Base-by-base conservation (phyloP, 2,113 vertebrate species). In the Callorhinus ursinus region DNA sequence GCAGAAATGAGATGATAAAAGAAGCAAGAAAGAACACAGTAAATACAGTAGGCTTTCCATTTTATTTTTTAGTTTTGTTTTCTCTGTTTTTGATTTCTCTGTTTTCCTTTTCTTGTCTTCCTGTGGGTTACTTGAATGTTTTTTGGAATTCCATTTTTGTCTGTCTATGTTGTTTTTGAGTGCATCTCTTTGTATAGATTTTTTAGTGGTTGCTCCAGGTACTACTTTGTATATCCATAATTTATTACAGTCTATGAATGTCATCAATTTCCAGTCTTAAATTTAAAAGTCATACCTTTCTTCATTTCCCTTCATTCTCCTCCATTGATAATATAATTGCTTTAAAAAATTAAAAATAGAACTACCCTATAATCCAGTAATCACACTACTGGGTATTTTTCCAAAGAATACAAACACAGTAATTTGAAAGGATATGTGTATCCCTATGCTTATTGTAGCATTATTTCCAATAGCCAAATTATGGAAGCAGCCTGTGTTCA, bases 11-110 rank as follows among this genome's bases (percentile, higher is more conserved):
- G 81, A 51, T 95, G 31, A 26, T 79, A 69, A 77, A 65, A 69
- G 16, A 94, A 83, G 36, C 18, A 82, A 53, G 42, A 51, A 84
- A 61, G 22, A 83, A 55, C 49, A 65, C 12, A 46, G 12, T 67
- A 93, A 88, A 84, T 95, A n/a, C 19, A 87, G 6, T 65, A 76
- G 57, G 5, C 63, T 77, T 77, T 76, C 19, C 39, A 33, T 84
- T 84, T 77, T 89, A 72, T 33, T 76, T 81, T 74, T 94, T 82
- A 57, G n/a, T 67, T 77, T 59, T 76, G n/a, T 80, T 95, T 49
- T 22, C 51, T 85, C 15, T 39, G 13, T 11, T 89, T 33, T 26
- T 83, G 8, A 13, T 65, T 90, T 72, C 36, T 95, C 42, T 63
- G 42, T 90, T 90, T 79, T 59, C 51, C 77, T 61, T 63, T 63